Conservation (phyloP, 2,113 vertebrate genomes). For the Ivindomyrus marchei region DNA sequence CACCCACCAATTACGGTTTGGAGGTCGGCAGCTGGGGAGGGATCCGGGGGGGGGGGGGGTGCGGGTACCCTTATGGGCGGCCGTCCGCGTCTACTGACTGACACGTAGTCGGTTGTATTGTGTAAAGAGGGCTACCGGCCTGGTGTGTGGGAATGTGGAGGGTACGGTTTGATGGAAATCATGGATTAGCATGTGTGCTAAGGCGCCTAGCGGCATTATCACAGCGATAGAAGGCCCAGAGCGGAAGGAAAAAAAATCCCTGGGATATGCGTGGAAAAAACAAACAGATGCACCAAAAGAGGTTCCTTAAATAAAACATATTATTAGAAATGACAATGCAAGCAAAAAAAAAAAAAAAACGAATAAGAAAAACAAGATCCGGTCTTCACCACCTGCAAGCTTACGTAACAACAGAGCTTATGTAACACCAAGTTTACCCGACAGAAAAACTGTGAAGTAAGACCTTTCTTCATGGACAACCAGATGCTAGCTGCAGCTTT, state of each 20-base stretch:
- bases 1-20: neutral
- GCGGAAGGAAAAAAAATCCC: neutral
- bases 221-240: neutral
- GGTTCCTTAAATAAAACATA: neutral
- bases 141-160: neutral
- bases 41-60: neutral
- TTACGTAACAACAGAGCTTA: slow-evolving; percentile 14
- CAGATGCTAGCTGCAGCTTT: neutral
- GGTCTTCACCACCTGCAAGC: neutral
- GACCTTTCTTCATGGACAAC: neutral
- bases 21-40: neutral
- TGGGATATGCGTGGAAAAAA: neutral
- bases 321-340: neutral
- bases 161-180: neutral
- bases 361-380: neutral
- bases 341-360: neutral
- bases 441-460: neutral
- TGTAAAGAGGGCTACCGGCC: neutral
- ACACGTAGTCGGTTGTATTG: neutral
- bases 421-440: neutral
- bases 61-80: neutral
- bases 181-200: neutral
- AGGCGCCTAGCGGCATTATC: neutral
- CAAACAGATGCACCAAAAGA: slow-evolving; percentile 7
- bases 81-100: neutral